Evolutionary conservation across 2,113 vertebrate species (phyloP).

Genomic region (Heterotilapia buettikoferi): DNA sequence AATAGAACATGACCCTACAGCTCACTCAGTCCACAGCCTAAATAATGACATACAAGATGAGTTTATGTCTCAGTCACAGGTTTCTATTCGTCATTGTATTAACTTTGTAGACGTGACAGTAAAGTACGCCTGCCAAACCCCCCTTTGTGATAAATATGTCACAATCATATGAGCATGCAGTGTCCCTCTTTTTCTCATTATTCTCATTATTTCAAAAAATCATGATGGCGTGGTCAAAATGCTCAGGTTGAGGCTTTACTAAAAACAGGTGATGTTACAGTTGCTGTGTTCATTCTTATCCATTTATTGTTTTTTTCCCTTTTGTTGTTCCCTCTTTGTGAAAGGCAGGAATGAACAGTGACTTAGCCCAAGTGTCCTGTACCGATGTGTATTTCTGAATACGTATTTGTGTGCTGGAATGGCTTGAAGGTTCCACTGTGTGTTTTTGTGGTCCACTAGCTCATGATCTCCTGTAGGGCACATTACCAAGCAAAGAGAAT

Average conservation of each 20-base stretch:
- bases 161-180: not conserved
- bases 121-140: not conserved
- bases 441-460: constrained; percentile 23
- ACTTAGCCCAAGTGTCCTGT: constrained; percentile 10
- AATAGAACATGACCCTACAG: not conserved
- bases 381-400: not conserved
- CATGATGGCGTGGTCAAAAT: not conserved
- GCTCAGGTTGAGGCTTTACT: not conserved
- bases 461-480: constrained; percentile 18
- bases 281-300: not conserved
- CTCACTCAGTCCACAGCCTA: not conserved
- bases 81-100: accelerated
- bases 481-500: constrained; percentile 13
- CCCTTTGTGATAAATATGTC: not conserved
- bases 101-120: not conserved
- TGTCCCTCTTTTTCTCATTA: not conserved
- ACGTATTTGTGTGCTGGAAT: not conserved
- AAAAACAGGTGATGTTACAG: not conserved
- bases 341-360: not conserved
- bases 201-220: not conserved
- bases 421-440: not conserved
- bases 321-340: not conserved
- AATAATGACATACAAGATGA: not conserved
- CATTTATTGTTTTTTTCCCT: not conserved
- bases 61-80: not conserved